These are phyloP conservation scores for Bombus superbus DNA, from an alignment of 1,140 invertebrate species.

Conservation along the genomic window DNA sequence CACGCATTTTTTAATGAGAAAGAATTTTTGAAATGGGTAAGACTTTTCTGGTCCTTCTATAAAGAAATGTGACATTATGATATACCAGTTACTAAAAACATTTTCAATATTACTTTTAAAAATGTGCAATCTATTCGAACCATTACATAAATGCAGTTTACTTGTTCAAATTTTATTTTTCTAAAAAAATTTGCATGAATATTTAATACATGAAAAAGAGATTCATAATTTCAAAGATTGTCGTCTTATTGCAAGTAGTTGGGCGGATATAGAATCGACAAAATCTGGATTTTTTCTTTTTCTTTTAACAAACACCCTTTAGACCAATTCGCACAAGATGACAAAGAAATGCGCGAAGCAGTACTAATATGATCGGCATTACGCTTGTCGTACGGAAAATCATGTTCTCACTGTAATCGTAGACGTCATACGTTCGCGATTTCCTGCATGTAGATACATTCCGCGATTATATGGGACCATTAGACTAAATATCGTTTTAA, in stretches of 20 bases:
- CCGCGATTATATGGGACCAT: background rate
- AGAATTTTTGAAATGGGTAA: background rate
- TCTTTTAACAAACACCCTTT: constrained; percentile 62
- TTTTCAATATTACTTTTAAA: background rate
- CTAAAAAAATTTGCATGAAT: background rate
- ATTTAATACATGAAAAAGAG: background rate
- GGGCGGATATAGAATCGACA: background rate
- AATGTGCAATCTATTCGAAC: background rate
- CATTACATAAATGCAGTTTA: background rate
- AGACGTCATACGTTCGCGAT: background rate
- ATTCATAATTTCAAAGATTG: background rate
- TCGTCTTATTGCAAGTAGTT: constrained; percentile 13
- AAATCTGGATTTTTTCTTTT: background rate
- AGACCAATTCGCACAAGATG: constrained; percentile 66
- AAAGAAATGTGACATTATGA: background rate
- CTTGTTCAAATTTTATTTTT: background rate
- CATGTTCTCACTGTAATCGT: background rate
- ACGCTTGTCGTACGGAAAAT: background rate
- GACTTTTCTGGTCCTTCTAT: background rate
- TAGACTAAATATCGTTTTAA: constrained; percentile 3
- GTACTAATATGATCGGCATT: constrained; percentile 22
- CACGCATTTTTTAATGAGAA: background rate
- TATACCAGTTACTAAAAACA: background rate
- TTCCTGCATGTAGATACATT: background rate
- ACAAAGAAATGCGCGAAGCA: constrained; percentile 68